Evolutionary conservation across 2,888 invertebrate species (phyloP).

Genomic region (Eupithecia subfuscata): DNA sequence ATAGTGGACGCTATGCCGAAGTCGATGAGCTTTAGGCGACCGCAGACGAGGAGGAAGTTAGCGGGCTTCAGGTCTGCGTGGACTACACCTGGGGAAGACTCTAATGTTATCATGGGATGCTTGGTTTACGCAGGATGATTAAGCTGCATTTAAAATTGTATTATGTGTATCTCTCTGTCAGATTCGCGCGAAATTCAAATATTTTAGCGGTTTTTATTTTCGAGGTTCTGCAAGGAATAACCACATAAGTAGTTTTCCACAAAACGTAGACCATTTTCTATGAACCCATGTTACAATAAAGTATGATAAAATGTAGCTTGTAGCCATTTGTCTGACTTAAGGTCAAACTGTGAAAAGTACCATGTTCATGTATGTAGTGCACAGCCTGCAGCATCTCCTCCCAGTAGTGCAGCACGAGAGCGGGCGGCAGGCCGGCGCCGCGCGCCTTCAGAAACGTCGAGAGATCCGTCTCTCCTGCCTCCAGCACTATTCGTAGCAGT

Average conservation of each 20-base stretch:
- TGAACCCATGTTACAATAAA: too few relatives aligned
- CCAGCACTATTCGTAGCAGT: slow-evolving; percentile 93
- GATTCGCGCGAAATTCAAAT: too few relatives aligned
- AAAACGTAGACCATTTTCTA: too few relatives aligned
- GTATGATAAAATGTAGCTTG: too few relatives aligned
- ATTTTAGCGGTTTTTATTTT: too few relatives aligned
- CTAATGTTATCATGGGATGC: not conserved
- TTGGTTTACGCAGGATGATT: not conserved
- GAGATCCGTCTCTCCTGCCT: slow-evolving; percentile 96
- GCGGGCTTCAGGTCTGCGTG: slow-evolving; percentile 99
- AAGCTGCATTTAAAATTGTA: not conserved
- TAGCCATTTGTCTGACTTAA: not conserved
- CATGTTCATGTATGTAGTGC: slow-evolving; percentile 85
- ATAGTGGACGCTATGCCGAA: slow-evolving; percentile 97
- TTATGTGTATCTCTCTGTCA: not conserved
- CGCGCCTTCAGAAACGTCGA: slow-evolving; percentile 88
- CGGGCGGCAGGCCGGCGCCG: slow-evolving; percentile 86
- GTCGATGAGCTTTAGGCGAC: slow-evolving; percentile 96
- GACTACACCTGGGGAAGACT: slow-evolving; percentile 89
- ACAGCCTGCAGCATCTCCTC: slow-evolving; percentile 97
- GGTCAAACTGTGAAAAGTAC: not conserved
- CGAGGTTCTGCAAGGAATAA: too few relatives aligned
- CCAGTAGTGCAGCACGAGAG: slow-evolving; percentile 94
- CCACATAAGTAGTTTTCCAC: too few relatives aligned
- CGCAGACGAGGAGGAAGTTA: slow-evolving; percentile 95